These are phyloP conservation scores for Ptiloglossa arizonensis DNA, from an alignment of 1,140 invertebrate species.

Conservation along the genomic window DNA sequence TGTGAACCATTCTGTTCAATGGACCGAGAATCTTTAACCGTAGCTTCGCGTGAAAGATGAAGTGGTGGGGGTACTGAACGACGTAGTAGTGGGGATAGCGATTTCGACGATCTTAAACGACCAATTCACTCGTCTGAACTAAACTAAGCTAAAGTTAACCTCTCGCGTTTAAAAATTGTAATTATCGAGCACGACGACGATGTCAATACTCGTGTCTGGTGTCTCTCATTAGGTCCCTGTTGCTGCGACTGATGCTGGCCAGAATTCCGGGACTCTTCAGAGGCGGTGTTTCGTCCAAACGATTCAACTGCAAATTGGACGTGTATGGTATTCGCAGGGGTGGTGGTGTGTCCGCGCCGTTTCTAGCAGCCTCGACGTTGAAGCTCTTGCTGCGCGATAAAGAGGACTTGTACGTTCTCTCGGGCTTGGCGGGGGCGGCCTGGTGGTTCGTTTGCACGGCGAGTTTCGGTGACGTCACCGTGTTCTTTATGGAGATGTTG, in stretches of 20 bases:
- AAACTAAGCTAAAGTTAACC: too few species aligned
- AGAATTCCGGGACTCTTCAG: slow-evolving; percentile 92
- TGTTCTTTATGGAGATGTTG: slow-evolving; percentile 89
- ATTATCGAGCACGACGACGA: background rate
- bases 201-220: slow-evolving; percentile 61
- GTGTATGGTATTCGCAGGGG: slow-evolving; percentile 85
- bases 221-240: slow-evolving; percentile 86
- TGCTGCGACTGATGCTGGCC: slow-evolving; percentile 91
- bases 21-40: too few species aligned
- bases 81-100: too few species aligned
- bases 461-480: slow-evolving; percentile 78
- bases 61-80: background rate
- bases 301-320: slow-evolving; percentile 88
- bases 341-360: slow-evolving; percentile 69
- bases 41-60: too few species aligned
- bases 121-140: too few species aligned
- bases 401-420: slow-evolving; percentile 87
- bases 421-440: slow-evolving; percentile 85
- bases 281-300: slow-evolving; percentile 86
- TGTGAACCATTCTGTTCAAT: too few species aligned
- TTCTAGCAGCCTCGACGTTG: slow-evolving; percentile 86
- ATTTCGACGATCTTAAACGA: too few species aligned
- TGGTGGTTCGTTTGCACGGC: slow-evolving; percentile 64
- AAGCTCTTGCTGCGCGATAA: slow-evolving; percentile 92
- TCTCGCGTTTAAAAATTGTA: too few species aligned